These are phyloP conservation scores for Dermochelys coriacea DNA, from an alignment of 2,797 vertebrate species.

Conservation along the genomic window DNA sequence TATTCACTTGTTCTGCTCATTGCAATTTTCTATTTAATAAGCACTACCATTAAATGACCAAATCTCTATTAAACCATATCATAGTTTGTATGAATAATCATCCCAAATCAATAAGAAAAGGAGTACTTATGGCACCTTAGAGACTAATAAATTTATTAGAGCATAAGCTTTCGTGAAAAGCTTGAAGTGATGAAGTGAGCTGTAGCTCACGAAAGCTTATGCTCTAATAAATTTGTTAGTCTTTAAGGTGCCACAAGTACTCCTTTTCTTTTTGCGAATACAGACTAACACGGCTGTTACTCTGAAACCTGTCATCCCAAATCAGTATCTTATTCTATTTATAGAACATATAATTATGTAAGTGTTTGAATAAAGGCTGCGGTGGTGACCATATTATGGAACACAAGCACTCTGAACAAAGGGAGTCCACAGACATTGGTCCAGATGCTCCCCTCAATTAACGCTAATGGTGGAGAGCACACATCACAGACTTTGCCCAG, in stretches of 20 bases:
- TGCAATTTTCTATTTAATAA: background rate
- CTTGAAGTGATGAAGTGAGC: no score
- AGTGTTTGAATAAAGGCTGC: background rate
- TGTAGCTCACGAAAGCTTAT: no score
- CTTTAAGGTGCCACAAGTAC: no score
- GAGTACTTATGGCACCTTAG: no score
- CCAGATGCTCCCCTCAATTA: background rate
- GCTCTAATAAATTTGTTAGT: no score
- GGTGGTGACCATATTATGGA: background rate
- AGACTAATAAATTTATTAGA: no score
- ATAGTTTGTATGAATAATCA: background rate
- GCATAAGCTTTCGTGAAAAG: no score
- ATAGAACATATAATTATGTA: background rate
- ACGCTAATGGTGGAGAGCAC: background rate
- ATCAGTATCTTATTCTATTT: background rate
- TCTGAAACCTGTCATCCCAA: no score
- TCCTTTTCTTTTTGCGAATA: no score
- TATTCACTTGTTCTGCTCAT: background rate
- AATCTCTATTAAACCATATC: background rate
- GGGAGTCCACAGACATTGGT: background rate
- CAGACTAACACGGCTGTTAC: no score
- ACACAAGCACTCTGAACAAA: background rate
- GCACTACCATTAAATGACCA: background rate
- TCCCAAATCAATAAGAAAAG: background rate
- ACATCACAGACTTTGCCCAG: rapidly evolving